Evolutionary conservation across 2,797 vertebrate species (phyloP).

Genomic region (Heliangelus exortis): DNA sequence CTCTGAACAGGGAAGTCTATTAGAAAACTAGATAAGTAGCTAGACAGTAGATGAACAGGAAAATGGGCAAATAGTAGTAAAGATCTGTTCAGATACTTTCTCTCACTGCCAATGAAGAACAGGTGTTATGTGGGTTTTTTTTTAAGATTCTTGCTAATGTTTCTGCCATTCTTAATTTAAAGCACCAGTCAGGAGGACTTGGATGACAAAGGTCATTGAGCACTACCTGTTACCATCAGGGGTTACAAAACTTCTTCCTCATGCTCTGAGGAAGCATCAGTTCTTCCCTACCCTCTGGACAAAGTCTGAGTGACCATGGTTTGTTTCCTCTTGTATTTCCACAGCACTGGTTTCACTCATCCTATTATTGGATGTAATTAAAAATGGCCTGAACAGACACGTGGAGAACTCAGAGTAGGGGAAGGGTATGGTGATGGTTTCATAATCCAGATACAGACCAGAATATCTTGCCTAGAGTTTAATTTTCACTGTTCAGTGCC

Average conservation of each 20-base stretch:
- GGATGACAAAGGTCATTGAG: not conserved
- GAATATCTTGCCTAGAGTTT: not conserved
- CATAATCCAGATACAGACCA: not conserved
- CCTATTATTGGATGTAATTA: not conserved
- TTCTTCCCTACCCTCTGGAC: not conserved
- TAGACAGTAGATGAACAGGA: not conserved
- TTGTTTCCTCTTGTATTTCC: not conserved
- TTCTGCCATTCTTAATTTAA: not conserved
- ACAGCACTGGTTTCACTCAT: not conserved
- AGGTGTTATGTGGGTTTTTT: not conserved
- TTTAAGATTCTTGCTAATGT: not conserved
- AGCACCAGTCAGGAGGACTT: not conserved
- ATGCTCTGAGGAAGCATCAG: not conserved
- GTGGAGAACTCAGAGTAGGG: not conserved
- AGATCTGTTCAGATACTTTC: not conserved
- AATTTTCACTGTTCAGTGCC: not conserved
- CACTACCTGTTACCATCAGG: not conserved
- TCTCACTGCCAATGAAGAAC: not conserved
- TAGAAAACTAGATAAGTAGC: not conserved
- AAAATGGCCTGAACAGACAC: not conserved
- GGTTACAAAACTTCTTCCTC: not conserved
- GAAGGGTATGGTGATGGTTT: not conserved
- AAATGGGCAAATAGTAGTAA: not conserved
- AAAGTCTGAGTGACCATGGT: not conserved
- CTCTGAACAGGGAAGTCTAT: not conserved